Evolutionary conservation across 2,888 invertebrate species (phyloP), one percentile per base, ranked within the genome.

Genomic region (Homarus gammarus): DNA sequence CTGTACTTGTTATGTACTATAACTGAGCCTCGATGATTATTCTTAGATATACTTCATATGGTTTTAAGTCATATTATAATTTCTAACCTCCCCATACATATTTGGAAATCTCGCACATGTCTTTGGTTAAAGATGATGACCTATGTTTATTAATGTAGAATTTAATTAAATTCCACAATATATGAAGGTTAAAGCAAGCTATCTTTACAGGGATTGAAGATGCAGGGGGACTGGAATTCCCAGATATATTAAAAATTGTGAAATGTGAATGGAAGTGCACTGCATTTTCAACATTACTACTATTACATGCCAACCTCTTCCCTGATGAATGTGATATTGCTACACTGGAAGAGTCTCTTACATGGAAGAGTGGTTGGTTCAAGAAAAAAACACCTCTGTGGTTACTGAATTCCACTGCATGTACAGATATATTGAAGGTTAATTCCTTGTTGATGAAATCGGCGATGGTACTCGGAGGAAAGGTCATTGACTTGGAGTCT

Each of bases 141-240:
- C 18, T 36, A 56, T 56, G 31, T 36, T 0, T 61, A 81, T 81
- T 22, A 2, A 81, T 56, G 38, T 77, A 77, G 31, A 77, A 36
- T 15, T 77, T 40, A 10, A n/a, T 5, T 10, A 36, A 44, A 40
- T 6, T 56, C 0, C 51, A 40, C 51, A 78, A 78, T 64, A 33
- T 81, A 22, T 1, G 36, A n/a, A 22, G 22, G 40, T 61, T 36
- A 56, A 51, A 22, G n/a, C n/a, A n/a, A n/a, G 1, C 12, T 51
- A 49, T 51, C 27, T 40, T 72, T 83, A n/a, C 83, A 83, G 83
- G 73, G 72, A 18, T 70, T 44, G 83, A 83, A 8, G 83, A 83
- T 38, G 51, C 27, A 22, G 49, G 49, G 6, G 33, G 22, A 22
- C 22, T 51, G 22, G 72, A 83, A 36, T 51, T 83, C 22, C 15